phyloP scores from a whole-genome alignment of 2,888 invertebrate genomes.

The Archips crataeganus region DNA sequence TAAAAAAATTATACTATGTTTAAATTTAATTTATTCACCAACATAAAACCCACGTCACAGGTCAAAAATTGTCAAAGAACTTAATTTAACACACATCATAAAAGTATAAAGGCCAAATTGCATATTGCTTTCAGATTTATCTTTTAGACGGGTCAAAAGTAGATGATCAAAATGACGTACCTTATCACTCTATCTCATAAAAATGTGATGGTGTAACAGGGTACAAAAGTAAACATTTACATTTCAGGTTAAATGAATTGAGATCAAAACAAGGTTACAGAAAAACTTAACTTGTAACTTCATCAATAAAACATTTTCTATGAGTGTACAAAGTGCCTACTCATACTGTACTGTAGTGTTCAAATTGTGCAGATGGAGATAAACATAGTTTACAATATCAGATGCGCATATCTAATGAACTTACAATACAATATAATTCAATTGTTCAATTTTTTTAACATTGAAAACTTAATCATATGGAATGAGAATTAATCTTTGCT shows the following conservation, averaged over 20 bases:
- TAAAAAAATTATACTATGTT: background rate
- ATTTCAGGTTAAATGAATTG: background rate
- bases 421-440: slow-evolving; percentile 15
- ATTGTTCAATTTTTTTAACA: slow-evolving; percentile 41
- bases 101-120: slow-evolving; percentile 23
- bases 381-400: slow-evolving; percentile 29
- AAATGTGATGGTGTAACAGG: no score
- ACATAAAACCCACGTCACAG: background rate
- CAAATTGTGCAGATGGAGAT: background rate
- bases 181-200: no score
- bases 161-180: background rate
- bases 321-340: background rate
- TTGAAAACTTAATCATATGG: slow-evolving; percentile 50
- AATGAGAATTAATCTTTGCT: slow-evolving; percentile 22
- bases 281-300: background rate
- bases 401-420: slow-evolving; percentile 42
- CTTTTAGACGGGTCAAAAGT: background rate
- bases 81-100: slow-evolving; percentile 55
- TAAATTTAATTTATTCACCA: background rate
- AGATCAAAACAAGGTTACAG: background rate
- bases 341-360: background rate
- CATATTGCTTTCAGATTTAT: slow-evolving; percentile 19
- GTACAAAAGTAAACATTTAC: no score
- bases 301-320: background rate
- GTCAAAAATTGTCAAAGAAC: slow-evolving; percentile 31